These are phyloP conservation scores for Esox lucius DNA, from an alignment of 2,797 vertebrate species.

Conservation along the genomic window DNA sequence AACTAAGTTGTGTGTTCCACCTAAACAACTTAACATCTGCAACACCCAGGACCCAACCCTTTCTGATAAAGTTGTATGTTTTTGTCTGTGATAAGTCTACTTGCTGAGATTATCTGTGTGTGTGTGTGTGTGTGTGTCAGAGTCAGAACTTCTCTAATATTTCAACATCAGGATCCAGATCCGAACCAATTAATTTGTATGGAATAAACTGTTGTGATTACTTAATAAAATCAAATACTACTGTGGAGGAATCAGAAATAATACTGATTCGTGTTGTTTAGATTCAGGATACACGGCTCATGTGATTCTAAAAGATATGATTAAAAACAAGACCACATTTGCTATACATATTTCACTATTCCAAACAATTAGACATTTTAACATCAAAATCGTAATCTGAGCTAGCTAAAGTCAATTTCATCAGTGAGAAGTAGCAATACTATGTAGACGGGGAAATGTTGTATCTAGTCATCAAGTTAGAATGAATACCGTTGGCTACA, in stretches of 20 bases:
- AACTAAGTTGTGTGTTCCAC: conserved; percentile 45
- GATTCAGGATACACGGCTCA: not conserved
- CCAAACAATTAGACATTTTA: not conserved
- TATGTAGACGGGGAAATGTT: too few relatives aligned
- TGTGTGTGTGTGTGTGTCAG: not conserved
- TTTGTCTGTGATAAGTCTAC: not conserved
- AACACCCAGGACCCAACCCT: not conserved
- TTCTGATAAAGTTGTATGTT: not conserved
- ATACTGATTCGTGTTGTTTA: not conserved
- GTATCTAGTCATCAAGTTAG: too few relatives aligned
- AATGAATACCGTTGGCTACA: too few relatives aligned
- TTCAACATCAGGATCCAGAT: not conserved
- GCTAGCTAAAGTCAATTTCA: not conserved
- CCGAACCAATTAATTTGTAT: not conserved
- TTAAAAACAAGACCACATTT: not conserved
- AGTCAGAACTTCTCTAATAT: not conserved
- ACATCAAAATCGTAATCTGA: not conserved
- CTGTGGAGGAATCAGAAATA: not conserved
- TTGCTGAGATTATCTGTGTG: not conserved
- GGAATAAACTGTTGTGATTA: not conserved
- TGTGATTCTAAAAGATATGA: not conserved
- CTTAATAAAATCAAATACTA: not conserved
- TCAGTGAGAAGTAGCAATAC: not conserved
- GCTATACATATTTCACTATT: not conserved
- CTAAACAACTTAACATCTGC: conserved; percentile 33